Conservation (phyloP, 2,113 vertebrate species). For the Colossoma macropomum region DNA sequence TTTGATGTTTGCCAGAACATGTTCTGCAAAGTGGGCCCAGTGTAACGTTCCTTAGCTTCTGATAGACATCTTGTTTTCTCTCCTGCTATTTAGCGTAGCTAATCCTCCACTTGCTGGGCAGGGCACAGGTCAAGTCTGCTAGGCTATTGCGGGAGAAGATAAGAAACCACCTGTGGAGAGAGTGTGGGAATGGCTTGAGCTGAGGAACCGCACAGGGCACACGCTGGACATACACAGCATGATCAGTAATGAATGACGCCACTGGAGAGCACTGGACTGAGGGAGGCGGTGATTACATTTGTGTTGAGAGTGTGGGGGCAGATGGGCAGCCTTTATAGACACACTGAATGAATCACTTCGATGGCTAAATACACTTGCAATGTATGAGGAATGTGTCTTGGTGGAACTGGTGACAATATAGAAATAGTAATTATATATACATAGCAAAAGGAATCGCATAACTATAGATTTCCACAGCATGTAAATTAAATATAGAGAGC, state of each 20-base stretch:
- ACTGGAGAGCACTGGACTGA: background rate
- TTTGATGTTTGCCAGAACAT: too few relatives aligned
- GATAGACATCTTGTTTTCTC: background rate
- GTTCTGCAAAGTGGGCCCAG: background rate
- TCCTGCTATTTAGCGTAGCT: background rate
- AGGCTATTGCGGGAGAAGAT: background rate
- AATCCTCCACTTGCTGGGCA: constrained; percentile 1
- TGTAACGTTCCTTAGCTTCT: background rate
- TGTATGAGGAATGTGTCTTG: too few relatives aligned
- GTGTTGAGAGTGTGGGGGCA: background rate
- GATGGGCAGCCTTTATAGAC: background rate
- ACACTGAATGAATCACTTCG: too few relatives aligned
- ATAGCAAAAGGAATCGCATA: too few relatives aligned
- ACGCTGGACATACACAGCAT: background rate
- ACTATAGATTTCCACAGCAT: too few relatives aligned
- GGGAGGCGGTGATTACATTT: background rate
- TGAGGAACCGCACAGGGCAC: background rate
- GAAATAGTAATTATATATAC: too few relatives aligned
- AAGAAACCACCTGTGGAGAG: background rate
- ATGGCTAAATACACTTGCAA: too few relatives aligned
- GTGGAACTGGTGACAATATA: too few relatives aligned
- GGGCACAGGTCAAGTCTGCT: background rate
- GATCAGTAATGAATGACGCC: background rate
- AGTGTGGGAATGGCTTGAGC: background rate
- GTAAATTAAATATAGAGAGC: too few relatives aligned